Base-by-base conservation (phyloP, 1,140 invertebrate species). In the Pseudomyrmex dendroicus region DNA sequence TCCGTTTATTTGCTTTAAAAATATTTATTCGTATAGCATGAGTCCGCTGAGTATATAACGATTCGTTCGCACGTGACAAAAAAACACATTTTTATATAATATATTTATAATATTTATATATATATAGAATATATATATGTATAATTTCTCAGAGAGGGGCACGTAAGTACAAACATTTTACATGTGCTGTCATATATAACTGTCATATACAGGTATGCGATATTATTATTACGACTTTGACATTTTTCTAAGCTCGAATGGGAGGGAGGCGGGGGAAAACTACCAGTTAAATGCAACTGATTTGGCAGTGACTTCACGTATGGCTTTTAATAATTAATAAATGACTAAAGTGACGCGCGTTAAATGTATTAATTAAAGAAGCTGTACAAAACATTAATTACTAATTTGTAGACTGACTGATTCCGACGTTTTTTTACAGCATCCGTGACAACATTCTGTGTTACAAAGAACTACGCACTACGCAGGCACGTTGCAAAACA, bases 341-440 rank as follows among this genome's bases (percentile, higher is more conserved):
- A 90, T 89, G 88, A 90, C 85, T 91, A 88, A 88, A 87, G 84
- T 88, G 80, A 92, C 88, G 91, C 90, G 82, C 90, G 82, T 91
- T 92, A 90, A 90, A 83, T 86, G 85, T 91, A 91, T 91, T 91
- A 91, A 91, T 94, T 92, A 92, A 35, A 92, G 89, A 94, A 94
- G 93, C 93, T 94, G 92, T 94, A 94, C 92, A 93, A 91, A 91
- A 90, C 85, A 89, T 86, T 91, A 91, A 91, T 89, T 85, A 91
- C 90, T 92, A 92, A 88, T 90, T 88, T 90, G 88, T 86, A 90
- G 89, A 89, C 90, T 91, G 87, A 93, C 88, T 91, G 89, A 88
- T 86, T 88, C 80, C 91, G 89, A 87, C 63, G 70, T 35, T 5
- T 91, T 87, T 35, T 91, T 87, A 90, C 90, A 92, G 91, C 91